Base-by-base conservation (phyloP, 2,888 invertebrate genomes). In the Troglohyphantes excavatus region DNA sequence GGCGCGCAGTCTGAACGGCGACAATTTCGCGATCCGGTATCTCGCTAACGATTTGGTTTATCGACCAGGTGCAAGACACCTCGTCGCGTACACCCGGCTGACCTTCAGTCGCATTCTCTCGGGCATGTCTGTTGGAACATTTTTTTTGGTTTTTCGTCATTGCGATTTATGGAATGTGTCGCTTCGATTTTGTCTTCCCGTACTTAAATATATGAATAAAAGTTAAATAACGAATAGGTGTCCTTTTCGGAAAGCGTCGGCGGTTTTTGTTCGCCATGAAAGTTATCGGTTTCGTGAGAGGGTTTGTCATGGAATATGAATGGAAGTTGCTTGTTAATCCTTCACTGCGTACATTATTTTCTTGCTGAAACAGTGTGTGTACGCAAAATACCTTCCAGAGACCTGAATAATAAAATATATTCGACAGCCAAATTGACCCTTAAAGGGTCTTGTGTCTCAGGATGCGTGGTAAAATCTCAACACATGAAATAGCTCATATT, bases 61-160 rank as follows among this genome's bases (percentile, higher is more conserved):
- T 88, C 88, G 88, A 88, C 88, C 88, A 88, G 88, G 88, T 88
- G 82, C 53, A 65, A 87, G 65, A 73, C 72, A 79, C 87, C 72
- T 46, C 85, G 78, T 70, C 19, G 17, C 53, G 17, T n/a, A 53
- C n/a, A 7, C 65, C n/a, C 6, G 39, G 33, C 67, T 88, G 87
- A 88, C 88, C 88, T 88, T 88, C 88, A 88, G 81, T 73, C 75
- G 23, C 46, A 26, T 17, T 39, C 46, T 46, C 29, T 75, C 33
- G n/a, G 61, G 29, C 27, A 53, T 53, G 53, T 39, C 39, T 39
- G 39, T 39, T 13, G 53, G n/a, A 53, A 53, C 53, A 5, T 53
- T 53, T 53, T 53, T 53, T 53, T 53, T 2, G 0, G 1, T 11
- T 53, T n/a, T n/a, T 17, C n/a, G 0, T 53, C n/a, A 17, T n/a